Evolutionary conservation across 2,113 vertebrate genomes (phyloP).

Genomic region (Zapornia atra): DNA sequence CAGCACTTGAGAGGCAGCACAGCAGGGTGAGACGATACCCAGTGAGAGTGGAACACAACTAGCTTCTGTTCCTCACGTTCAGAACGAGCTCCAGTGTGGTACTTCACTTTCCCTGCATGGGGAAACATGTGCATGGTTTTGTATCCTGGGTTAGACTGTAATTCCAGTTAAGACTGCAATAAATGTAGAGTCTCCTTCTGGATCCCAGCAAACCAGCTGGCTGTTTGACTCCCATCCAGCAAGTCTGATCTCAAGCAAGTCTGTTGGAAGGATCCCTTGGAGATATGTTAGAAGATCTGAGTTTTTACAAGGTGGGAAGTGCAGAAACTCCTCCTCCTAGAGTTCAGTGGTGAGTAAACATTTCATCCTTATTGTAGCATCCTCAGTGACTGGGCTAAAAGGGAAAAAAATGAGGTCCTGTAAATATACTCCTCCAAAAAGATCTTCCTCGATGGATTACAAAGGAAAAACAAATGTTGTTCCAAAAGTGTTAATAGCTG

Average conservation of each 20-base stretch:
- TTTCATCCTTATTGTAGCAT: slow-evolving; percentile 73
- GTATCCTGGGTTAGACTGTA: not conserved
- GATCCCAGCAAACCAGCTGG: not conserved
- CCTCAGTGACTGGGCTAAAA: slow-evolving; percentile 65
- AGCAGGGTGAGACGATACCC: not conserved
- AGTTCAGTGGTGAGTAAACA: slow-evolving; percentile 96
- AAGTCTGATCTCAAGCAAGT: not conserved
- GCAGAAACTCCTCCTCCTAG: slow-evolving; percentile 64
- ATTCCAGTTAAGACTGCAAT: slow-evolving; percentile 35
- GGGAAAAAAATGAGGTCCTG: not conserved
- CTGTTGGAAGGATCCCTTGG: not conserved
- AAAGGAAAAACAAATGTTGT: not conserved
- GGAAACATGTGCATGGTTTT: not conserved
- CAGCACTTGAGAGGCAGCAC: not conserved
- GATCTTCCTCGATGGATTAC: not conserved
- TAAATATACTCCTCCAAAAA: not conserved
- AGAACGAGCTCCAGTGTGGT: slow-evolving; percentile 6
- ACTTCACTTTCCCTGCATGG: not conserved
- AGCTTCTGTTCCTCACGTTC: not conserved
- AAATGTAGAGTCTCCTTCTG: slow-evolving; percentile 1
- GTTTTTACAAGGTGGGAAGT: not conserved
- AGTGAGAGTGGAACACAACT: not conserved
- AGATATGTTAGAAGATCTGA: not conserved
- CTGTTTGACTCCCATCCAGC: not conserved
- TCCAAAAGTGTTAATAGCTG: not conserved